Base-by-base conservation (phyloP, 1,140 invertebrate genomes). In the Globodera rostochiensis region DNA sequence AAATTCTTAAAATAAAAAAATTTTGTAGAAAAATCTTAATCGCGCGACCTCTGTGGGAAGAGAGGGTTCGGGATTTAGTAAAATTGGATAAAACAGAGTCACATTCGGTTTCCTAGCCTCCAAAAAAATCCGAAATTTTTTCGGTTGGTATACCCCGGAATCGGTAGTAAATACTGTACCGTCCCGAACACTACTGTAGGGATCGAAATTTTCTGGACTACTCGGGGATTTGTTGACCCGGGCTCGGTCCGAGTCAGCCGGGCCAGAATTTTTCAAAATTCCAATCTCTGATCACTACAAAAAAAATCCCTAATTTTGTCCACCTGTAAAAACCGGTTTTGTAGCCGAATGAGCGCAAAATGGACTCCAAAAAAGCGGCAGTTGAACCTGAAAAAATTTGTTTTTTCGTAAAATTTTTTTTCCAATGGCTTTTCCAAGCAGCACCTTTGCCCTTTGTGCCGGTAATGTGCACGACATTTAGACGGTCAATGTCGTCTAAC, bases 391-490 rank as follows among this genome's bases (percentile, higher is more conserved):
- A 6, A 45, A 71, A 71, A 45, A 71, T 11, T 19, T n/a, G n/a
- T n/a, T 19, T 9, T 53, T 53, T 13, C 50, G 0, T 53, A 53
- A 19, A 64, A 60, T 11, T 71, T 71, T 71, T 25, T 45, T 4
- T 69, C 19, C n/a, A 69, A 70, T 15, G 13, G n/a, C 36, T 15
- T 5, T 25, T 45, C 13, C 11, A 47, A 19, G 13, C 21, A 19
- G 13, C 21, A 71, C 77, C 93, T 90, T 93, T 93, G 57, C 97
- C 97, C 92, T 99, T 99, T 0, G 96, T 98, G 7, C 98, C 98
- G 85, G 95, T 92, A 1, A 98, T 93, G 92, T 98, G 96, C 85
- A 99, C 96, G 8, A 96, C 92, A 75, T 94, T 94, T 13, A 98
- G 88, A 25, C 84, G 81, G 83, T 92, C 90, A 19, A 93, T 80